These are phyloP conservation scores for Vesta saturnalis DNA, from an alignment of 2,888 invertebrate species.

Conservation along the genomic window DNA sequence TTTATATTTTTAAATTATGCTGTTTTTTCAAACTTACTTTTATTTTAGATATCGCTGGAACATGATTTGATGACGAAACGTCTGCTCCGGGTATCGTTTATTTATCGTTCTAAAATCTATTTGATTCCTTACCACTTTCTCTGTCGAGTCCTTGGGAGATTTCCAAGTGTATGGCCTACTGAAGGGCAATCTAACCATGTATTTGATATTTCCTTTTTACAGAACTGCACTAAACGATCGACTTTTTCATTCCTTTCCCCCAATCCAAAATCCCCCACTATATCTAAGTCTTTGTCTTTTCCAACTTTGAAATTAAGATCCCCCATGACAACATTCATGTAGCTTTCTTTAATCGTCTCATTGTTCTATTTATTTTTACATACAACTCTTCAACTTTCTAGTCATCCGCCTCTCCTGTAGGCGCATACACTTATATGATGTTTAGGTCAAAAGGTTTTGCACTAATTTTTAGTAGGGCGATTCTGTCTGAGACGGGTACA, in stretches of 20 bases:
- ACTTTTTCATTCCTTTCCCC: neutral
- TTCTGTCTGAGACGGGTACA: too few relatives aligned
- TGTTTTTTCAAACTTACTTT: neutral
- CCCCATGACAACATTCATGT: neutral
- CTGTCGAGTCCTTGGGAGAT: too few relatives aligned
- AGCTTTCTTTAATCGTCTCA: neutral
- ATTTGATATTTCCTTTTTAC: neutral
- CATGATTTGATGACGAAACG: neutral
- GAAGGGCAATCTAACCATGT: neutral
- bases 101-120: too few relatives aligned
- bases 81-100: neutral
- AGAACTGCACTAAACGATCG: neutral
- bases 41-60: neutral
- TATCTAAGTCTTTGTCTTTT: neutral
- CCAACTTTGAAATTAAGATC: neutral
- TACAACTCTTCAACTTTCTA: neutral
- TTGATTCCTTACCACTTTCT: too few relatives aligned
- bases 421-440: neutral
- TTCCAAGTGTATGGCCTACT: too few relatives aligned
- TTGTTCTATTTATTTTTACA: too few relatives aligned
- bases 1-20: neutral
- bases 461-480: too few relatives aligned
- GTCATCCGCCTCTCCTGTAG: too few relatives aligned
- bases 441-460: neutral
- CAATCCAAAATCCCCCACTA: neutral